Evolutionary conservation across 2,113 vertebrate species (phyloP).

Genomic region (Uropsilus gracilis): DNA sequence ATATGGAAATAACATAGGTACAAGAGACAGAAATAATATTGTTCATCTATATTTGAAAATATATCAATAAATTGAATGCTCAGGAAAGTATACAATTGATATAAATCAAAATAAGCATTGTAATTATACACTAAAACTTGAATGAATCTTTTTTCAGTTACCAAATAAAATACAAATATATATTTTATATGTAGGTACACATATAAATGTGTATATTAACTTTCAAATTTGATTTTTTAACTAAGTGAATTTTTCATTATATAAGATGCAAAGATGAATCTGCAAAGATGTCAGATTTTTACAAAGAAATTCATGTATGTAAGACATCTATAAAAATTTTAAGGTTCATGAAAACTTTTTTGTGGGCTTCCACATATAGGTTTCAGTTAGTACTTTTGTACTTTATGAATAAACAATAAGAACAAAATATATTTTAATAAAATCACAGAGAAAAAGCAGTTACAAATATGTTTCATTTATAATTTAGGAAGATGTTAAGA

Average conservation of each 20-base stretch:
- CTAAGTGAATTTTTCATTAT: background rate
- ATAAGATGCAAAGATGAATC: background rate
- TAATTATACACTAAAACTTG: background rate
- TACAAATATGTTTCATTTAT: background rate
- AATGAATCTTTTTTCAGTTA: background rate
- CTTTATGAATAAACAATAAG: background rate
- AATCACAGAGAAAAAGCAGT: background rate
- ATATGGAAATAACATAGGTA: background rate
- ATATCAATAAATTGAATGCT: background rate
- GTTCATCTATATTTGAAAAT: background rate
- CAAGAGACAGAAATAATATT: background rate
- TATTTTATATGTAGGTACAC: background rate
- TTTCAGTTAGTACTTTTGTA: background rate
- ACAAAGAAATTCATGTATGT: background rate
- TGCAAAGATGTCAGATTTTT: background rate
- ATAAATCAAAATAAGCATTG: background rate
- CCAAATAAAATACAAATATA: background rate
- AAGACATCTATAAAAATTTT: background rate
- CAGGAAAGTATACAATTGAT: background rate
- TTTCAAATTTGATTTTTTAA: background rate
- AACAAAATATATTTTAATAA: background rate
- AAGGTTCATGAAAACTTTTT: background rate
- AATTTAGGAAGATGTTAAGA: background rate
- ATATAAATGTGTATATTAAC: background rate
- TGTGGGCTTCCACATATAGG: background rate